phyloP scores from a whole-genome alignment of 2,888 invertebrate species.

The Lasioglossum marginatum region DNA sequence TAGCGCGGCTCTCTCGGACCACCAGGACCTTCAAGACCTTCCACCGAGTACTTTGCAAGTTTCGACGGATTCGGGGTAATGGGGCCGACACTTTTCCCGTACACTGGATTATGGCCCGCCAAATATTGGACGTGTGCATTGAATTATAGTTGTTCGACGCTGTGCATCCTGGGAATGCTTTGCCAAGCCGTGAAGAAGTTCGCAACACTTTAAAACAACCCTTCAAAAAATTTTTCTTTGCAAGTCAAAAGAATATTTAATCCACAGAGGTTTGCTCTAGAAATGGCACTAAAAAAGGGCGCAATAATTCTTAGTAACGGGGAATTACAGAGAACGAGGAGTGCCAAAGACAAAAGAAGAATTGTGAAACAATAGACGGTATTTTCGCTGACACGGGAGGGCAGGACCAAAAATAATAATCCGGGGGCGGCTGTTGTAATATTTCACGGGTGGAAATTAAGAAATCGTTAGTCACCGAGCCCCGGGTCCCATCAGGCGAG shows the following conservation, averaged over 20 bases:
- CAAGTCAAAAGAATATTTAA: background rate
- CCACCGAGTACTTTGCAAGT: conserved; percentile 34
- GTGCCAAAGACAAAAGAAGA: background rate
- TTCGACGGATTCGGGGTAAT: conserved; percentile 40
- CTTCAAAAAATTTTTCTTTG: background rate
- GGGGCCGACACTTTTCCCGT: conserved; percentile 10
- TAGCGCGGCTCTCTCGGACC: conserved; percentile 19
- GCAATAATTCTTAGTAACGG: background rate
- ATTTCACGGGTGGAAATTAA: conserved; percentile 4
- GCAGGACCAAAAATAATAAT: background rate
- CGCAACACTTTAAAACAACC: too few species aligned
- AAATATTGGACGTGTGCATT: background rate
- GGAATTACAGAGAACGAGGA: background rate
- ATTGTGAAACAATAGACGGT: background rate
- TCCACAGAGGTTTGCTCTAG: accelerated
- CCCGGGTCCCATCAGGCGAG: background rate
- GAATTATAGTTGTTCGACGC: conserved; percentile 4
- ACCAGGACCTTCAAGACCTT: background rate
- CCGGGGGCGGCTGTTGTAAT: background rate
- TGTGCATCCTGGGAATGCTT: background rate
- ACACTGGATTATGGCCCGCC: background rate
- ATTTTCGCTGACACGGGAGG: background rate
- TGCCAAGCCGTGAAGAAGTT: too few species aligned
- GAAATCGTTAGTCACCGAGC: background rate
- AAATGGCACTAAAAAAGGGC: background rate